A percentile compares a stretch with the other conserved stretches of the same genome.
These are phyloP conservation scores for Acrocephalus kingi DNA, from an alignment of 2,113 vertebrate genomes.

Conservation along the genomic window DNA sequence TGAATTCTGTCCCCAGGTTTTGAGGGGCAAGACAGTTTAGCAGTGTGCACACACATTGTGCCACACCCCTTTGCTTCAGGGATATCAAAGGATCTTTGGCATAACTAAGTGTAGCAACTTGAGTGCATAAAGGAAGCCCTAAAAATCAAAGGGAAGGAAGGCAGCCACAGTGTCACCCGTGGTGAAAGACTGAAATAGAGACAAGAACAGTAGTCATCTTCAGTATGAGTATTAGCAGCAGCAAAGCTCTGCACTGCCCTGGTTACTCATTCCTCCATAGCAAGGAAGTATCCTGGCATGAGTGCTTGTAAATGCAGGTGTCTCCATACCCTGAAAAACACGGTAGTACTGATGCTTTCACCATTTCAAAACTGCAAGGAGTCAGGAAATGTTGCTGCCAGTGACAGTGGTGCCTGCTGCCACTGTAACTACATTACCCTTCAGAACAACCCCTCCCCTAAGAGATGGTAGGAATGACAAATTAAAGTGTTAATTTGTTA, in stretches of 20 bases:
- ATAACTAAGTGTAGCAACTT: not conserved
- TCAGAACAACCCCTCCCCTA: not conserved
- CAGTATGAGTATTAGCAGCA: rapidly evolving
- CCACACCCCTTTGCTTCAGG: not conserved
- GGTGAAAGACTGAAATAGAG: not conserved
- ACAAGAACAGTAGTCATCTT: not conserved
- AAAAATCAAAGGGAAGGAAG: not conserved
- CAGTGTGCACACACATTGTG: not conserved
- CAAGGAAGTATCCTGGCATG: not conserved
- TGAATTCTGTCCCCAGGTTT: not conserved
- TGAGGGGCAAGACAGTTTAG: not conserved
- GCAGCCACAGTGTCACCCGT: not conserved
- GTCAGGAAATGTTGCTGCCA: not conserved
- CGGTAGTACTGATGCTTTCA: not conserved
- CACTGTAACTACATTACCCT: not conserved
- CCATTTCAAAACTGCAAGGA: not conserved
- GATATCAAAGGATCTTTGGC: not conserved
- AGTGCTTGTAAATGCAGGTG: not conserved
- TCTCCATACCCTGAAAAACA: not conserved
- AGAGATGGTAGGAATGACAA: constrained; percentile 8
- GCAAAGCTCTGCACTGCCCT: not conserved
- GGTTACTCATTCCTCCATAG: not conserved
- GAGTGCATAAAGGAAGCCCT: not conserved
- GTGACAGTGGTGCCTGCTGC: not conserved
- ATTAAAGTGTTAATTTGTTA: constrained; percentile 47